Conservation (phyloP, 2,888 invertebrate species). For the Mesochorus sp. region DNA sequence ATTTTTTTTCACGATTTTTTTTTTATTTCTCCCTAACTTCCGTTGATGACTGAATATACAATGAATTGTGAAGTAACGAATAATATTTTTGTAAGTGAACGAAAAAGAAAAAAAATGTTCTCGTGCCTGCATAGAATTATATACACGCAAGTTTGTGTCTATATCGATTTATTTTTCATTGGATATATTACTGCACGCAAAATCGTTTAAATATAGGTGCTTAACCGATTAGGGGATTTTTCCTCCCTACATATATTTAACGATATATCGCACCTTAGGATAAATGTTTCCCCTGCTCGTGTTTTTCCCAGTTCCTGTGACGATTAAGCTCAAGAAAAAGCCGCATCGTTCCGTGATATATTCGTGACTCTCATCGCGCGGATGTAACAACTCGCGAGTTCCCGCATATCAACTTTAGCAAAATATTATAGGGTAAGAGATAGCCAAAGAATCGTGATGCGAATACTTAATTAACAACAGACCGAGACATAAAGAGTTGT, state of each 20-base stretch:
- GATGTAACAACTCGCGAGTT: constrained; percentile 39
- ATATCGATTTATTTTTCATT: background rate
- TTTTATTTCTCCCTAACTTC: constrained; percentile 4
- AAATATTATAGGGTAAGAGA: constrained; percentile 37
- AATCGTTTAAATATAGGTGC: no score
- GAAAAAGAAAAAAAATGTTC: no score
- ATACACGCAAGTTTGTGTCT: no score
- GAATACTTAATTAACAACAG: constrained; percentile 60
- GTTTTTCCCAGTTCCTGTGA: constrained; percentile 3
- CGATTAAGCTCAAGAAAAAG: constrained; percentile 23
- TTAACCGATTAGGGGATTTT: background rate
- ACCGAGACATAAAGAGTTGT: constrained; percentile 48
- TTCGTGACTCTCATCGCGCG: constrained; percentile 27
- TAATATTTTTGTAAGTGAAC: no score
- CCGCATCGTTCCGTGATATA: constrained; percentile 7
- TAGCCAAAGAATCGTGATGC: constrained; percentile 50
- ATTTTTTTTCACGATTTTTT: constrained; percentile 24
- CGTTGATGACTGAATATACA: constrained; percentile 15
- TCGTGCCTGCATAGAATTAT: no score
- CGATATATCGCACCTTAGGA: constrained; percentile 1
- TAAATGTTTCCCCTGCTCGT: background rate
- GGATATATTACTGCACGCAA: no score
- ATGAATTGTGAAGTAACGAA: no score
- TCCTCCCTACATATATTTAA: background rate
- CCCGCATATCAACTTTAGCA: constrained; percentile 15